phyloP scores from a whole-genome alignment of 2,888 invertebrate genomes.

The Meiosimyza platycephala region DNA sequence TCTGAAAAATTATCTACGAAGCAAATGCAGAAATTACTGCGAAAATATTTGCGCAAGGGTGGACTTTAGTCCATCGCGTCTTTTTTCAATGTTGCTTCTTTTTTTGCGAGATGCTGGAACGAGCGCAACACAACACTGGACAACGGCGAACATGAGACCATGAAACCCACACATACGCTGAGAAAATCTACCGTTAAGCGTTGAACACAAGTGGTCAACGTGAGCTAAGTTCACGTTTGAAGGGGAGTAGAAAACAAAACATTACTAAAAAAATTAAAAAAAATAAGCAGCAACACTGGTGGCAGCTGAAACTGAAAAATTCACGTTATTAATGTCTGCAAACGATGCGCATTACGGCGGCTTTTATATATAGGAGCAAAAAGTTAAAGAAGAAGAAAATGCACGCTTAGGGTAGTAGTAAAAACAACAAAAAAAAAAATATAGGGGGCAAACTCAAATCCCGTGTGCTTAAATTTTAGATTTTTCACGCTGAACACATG shows the following conservation, averaged over 20 bases:
- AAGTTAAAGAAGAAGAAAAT: slow-evolving; percentile 1
- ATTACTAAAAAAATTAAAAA: background rate
- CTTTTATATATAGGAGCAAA: background rate
- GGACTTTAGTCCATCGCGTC: slow-evolving; percentile 7
- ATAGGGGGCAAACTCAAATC: slow-evolving; percentile 2
- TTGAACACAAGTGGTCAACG: slow-evolving; percentile 29
- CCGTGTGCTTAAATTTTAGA: slow-evolving; percentile 42
- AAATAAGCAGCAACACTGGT: slow-evolving; percentile 15
- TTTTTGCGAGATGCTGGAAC: no score
- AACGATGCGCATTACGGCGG: slow-evolving; percentile 35
- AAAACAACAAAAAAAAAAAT: slow-evolving; percentile 1
- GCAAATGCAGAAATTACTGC: slow-evolving; percentile 31
- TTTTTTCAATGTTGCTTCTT: no score
- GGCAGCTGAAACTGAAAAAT: slow-evolving; percentile 35
- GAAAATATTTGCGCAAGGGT: slow-evolving; percentile 40
- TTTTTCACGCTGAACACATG: slow-evolving; percentile 40
- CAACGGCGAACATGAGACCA: no score
- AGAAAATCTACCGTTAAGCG: slow-evolving; percentile 14
- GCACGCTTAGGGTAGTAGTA: background rate
- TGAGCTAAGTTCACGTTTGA: slow-evolving; percentile 1
- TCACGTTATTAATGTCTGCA: slow-evolving; percentile 43
- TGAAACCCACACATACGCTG: background rate
- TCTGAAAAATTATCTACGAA: slow-evolving; percentile 22
- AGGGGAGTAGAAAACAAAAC: background rate
- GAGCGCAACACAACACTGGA: no score